phyloP scores from a whole-genome alignment of 2,797 vertebrate genomes.

The Gallinago solitaria region DNA sequence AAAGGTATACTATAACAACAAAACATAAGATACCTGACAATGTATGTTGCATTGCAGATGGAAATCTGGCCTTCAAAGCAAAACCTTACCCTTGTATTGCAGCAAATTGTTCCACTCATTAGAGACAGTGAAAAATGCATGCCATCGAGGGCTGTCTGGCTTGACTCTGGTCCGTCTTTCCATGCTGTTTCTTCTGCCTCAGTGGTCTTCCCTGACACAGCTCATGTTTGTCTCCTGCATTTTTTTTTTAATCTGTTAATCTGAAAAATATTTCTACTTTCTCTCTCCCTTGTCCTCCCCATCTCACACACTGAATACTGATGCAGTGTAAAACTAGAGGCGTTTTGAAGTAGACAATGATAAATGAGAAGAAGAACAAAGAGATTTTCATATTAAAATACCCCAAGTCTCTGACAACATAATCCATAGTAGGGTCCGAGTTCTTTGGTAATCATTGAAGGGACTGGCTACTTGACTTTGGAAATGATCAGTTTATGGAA shows the following conservation, averaged over 20 bases:
- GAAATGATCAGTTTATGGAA: background rate
- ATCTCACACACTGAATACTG: background rate
- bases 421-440: background rate
- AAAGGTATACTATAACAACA: background rate
- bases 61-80: background rate
- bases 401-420: background rate
- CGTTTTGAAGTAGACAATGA: background rate
- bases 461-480: background rate
- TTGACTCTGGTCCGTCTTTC: background rate
- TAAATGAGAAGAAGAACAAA: background rate
- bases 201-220: background rate
- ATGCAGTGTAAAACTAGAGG: background rate
- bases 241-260: background rate
- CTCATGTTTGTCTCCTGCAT: background rate
- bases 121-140: background rate
- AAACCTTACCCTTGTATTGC: background rate
- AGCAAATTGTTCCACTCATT: background rate
- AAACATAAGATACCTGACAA: background rate
- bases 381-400: background rate
- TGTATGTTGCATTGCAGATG: background rate
- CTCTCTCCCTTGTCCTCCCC: background rate
- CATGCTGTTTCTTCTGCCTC: background rate
- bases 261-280: background rate
- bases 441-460: background rate
- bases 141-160: fast-evolving